These are phyloP conservation scores for Dendroctonus valens DNA, from an alignment of 1,140 invertebrate genomes.

Conservation along the genomic window DNA sequence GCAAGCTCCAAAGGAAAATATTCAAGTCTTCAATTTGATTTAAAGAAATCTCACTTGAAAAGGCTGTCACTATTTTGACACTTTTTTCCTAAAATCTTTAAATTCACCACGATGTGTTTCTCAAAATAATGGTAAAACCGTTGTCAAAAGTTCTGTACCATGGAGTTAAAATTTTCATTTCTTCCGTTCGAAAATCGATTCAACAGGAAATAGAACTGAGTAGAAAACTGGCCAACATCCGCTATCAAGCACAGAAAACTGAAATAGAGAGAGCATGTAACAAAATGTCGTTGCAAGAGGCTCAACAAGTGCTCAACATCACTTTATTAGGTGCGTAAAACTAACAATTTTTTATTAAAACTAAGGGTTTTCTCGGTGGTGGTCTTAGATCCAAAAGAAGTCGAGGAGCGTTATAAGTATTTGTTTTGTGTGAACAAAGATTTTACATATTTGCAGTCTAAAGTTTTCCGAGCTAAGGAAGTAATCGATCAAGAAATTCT, in stretches of 20 bases:
- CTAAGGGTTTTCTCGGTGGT: not conserved
- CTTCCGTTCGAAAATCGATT: slow-evolving; percentile 10
- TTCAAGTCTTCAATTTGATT: too few relatives aligned
- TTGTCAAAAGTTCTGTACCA: slow-evolving; percentile 10
- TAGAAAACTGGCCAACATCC: slow-evolving; percentile 4
- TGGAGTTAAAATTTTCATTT: slow-evolving; percentile 13
- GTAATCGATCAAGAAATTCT: not conserved
- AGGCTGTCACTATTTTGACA: too few relatives aligned
- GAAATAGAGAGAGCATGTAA: not conserved
- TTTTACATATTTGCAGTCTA: slow-evolving; percentile 13
- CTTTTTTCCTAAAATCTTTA: not conserved
- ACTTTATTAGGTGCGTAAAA: slow-evolving; percentile 5
- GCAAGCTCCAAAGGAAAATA: too few relatives aligned
- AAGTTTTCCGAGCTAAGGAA: slow-evolving; percentile 14
- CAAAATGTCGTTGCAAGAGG: slow-evolving; percentile 13
- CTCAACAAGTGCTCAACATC: slow-evolving; percentile 6
- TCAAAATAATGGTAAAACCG: slow-evolving; percentile 16
- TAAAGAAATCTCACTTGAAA: too few relatives aligned
- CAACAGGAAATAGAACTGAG: slow-evolving; percentile 11
- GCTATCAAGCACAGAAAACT: not conserved
- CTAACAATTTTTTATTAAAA: not conserved
- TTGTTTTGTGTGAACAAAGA: slow-evolving; percentile 10
- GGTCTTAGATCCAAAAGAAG: slow-evolving; percentile 1
- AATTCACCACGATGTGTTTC: not conserved
- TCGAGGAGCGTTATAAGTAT: slow-evolving; percentile 3